Conservation (phyloP, 2,113 vertebrate genomes). For the Electrona antarctica region DNA sequence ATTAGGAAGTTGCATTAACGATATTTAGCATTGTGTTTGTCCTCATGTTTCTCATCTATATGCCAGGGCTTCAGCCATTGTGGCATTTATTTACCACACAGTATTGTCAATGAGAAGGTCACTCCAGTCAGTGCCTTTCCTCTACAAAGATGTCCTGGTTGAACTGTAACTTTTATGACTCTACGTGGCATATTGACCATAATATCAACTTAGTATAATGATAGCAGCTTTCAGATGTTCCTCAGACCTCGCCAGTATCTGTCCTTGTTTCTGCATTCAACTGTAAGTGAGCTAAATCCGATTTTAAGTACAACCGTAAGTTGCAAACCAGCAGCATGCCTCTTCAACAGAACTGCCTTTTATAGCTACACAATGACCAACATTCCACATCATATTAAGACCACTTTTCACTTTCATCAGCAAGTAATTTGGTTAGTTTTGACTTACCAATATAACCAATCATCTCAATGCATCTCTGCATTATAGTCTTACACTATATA, state of each 20-base stretch:
- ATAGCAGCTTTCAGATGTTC: not conserved
- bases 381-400: too few species aligned
- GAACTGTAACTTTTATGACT: not conserved
- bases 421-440: not conserved
- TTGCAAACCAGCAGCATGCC: not conserved
- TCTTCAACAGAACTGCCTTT: not conserved
- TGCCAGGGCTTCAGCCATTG: not conserved
- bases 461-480: too few species aligned
- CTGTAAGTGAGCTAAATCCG: not conserved
- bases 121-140: slow-evolving; percentile 73
- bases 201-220: not conserved
- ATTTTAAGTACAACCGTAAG: not conserved
- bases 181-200: not conserved
- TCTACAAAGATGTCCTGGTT: slow-evolving; percentile 43
- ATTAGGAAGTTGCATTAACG: slow-evolving; percentile 13
- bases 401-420: not conserved
- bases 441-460: not conserved
- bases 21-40: not conserved
- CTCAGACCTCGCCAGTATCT: not conserved
- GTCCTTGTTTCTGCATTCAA: not conserved
- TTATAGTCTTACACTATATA: too few species aligned
- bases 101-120: slow-evolving; percentile 38
- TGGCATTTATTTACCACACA: not conserved
- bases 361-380: not conserved
- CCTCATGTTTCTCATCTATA: not conserved